These are phyloP conservation scores for Echinops telfairi DNA, from an alignment of 2,113 vertebrate genomes.

Conservation along the genomic window DNA sequence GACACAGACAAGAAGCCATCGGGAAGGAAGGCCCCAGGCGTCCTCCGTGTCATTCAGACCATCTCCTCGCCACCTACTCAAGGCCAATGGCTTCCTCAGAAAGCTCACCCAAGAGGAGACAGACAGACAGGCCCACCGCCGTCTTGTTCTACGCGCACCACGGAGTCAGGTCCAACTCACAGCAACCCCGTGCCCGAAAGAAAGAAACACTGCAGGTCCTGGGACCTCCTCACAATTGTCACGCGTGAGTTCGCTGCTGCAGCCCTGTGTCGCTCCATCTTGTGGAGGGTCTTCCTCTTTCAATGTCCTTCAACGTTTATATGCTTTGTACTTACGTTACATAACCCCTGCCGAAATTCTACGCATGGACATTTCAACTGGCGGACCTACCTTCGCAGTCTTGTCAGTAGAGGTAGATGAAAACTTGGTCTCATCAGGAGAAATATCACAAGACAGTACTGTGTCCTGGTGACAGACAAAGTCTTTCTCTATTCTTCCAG, in stretches of 20 bases:
- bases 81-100: slow-evolving; percentile 2
- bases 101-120: slow-evolving; percentile 36
- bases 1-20: slow-evolving; percentile 28
- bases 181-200: no score
- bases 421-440: slow-evolving; percentile 90
- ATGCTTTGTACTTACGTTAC: neutral
- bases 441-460: slow-evolving; percentile 94
- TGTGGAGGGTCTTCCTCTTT: neutral
- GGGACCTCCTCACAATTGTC: no score
- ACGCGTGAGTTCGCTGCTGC: no score
- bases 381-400: slow-evolving; percentile 93
- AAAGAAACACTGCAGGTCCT: no score
- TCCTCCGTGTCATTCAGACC: slow-evolving; percentile 39
- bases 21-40: slow-evolving; percentile 13
- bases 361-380: neutral
- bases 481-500: slow-evolving; percentile 89
- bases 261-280: no score
- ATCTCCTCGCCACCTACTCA: slow-evolving; percentile 21
- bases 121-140: neutral
- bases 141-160: no score
- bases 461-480: slow-evolving; percentile 91
- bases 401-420: slow-evolving; percentile 95
- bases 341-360: no score
- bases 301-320: neutral
- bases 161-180: neutral